These are phyloP conservation scores for Onychomys arenicola DNA, from an alignment of 2,797 vertebrate genomes.

Conservation along the genomic window DNA sequence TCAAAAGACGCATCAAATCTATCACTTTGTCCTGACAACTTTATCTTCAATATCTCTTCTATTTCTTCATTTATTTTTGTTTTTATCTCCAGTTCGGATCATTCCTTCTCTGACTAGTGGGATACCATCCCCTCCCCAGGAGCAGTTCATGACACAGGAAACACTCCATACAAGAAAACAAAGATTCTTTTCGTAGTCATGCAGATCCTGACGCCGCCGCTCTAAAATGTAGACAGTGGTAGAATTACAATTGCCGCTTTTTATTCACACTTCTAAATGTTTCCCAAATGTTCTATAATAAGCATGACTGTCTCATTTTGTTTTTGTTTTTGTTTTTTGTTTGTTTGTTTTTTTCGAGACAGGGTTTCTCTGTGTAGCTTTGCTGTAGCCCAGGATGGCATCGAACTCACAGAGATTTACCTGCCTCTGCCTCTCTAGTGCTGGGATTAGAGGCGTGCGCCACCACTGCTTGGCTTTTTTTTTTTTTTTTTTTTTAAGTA, in stretches of 20 bases:
- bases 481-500: neutral
- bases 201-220: neutral
- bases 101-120: neutral
- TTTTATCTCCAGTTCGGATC: neutral
- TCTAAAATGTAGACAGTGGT: neutral
- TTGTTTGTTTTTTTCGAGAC: too few relatives aligned
- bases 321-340: neutral
- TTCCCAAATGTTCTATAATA: slow-evolving; percentile 28
- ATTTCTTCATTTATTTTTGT: slow-evolving; percentile 58
- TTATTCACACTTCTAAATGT: slow-evolving; percentile 14
- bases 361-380: too few relatives aligned
- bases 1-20: neutral
- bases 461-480: neutral
- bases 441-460: too few relatives aligned
- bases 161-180: neutral
- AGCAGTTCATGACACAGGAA: neutral
- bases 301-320: neutral
- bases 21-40: slow-evolving; percentile 1
- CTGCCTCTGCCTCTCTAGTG: too few relatives aligned
- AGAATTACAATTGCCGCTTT: neutral
- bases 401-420: too few relatives aligned
- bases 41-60: slow-evolving; percentile 39
- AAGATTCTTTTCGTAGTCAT: neutral
- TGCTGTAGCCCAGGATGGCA: too few relatives aligned
- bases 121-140: neutral